Conservation (phyloP, 2,797 vertebrate species). For the Pogoniulus pusillus region DNA sequence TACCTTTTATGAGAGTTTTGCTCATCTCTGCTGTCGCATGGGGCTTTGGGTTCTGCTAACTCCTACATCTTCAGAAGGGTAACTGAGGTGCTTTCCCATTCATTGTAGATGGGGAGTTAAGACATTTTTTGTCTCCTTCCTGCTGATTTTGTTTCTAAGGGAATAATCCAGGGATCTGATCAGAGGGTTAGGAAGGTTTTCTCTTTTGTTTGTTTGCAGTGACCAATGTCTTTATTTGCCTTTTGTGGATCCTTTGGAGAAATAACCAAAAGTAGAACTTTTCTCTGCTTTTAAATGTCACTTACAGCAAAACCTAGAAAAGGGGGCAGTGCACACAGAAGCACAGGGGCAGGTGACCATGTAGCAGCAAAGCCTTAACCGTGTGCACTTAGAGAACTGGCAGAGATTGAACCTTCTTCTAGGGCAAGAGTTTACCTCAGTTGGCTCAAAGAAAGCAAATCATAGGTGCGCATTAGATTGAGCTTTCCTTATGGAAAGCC, state of each 20-base stretch:
- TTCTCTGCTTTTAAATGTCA: neutral
- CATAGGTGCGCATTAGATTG: neutral
- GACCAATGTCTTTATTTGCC: neutral
- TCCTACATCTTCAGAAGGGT: neutral
- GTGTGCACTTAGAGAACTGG: neutral
- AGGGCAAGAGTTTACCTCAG: neutral
- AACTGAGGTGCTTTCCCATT: neutral
- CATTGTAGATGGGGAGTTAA: neutral
- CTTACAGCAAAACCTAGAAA: neutral
- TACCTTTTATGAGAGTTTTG: neutral
- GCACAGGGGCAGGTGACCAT: neutral
- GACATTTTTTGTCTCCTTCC: neutral
- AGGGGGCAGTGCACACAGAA: fast-evolving
- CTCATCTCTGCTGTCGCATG: neutral
- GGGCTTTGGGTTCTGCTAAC: neutral
- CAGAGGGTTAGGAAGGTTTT: neutral
- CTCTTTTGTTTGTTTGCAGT: neutral
- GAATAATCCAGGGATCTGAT: neutral
- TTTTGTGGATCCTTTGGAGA: neutral
- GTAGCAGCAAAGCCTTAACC: neutral
- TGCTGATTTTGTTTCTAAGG: neutral
- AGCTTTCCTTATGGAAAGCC: neutral
- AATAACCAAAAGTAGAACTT: neutral
- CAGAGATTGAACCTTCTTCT: neutral
- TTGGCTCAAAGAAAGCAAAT: neutral